Evolutionary conservation across 2,113 vertebrate species (phyloP).

Genomic region (Piliocolobus tephrosceles): DNA sequence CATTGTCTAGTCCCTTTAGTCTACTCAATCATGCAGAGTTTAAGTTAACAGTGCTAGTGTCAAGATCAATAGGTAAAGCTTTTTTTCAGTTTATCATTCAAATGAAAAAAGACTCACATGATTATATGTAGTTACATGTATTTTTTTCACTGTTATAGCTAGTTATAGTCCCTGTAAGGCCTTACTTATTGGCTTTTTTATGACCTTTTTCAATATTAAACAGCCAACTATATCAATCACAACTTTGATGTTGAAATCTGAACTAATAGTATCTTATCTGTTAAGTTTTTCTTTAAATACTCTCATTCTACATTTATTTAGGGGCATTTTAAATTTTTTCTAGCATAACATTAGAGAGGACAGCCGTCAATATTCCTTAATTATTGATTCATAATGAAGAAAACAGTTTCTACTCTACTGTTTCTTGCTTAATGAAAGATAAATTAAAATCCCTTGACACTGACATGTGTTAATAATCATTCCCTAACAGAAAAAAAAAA

Average conservation of each 20-base stretch:
- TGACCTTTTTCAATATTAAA: not conserved
- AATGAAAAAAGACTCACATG: not conserved
- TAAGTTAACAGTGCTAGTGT: not conserved
- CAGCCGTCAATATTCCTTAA: slow-evolving; percentile 21
- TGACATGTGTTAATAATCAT: slow-evolving; percentile 75
- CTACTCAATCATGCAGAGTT: not conserved
- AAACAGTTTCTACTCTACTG: slow-evolving; percentile 53
- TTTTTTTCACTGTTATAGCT: not conserved
- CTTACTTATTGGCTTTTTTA: not conserved
- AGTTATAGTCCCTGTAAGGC: not conserved
- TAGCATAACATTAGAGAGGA: not conserved
- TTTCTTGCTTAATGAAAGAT: slow-evolving; percentile 70
- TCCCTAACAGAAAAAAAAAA: slow-evolving; percentile 63
- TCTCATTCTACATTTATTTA: not conserved
- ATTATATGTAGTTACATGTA: not conserved
- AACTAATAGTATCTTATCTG: not conserved
- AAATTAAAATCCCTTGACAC: slow-evolving; percentile 65
- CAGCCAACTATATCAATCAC: not conserved
- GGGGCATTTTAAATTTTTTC: not conserved
- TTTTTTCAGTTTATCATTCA: not conserved
- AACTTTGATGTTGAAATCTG: not conserved
- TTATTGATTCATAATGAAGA: slow-evolving; percentile 42
- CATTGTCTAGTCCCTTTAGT: not conserved
- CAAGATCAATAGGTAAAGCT: not conserved
- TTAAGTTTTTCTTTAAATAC: not conserved